Evolutionary conservation across 2,113 vertebrate species (phyloP), one percentile per base, ranked within the genome.

Genomic region (Emydura subglobosa): DNA sequence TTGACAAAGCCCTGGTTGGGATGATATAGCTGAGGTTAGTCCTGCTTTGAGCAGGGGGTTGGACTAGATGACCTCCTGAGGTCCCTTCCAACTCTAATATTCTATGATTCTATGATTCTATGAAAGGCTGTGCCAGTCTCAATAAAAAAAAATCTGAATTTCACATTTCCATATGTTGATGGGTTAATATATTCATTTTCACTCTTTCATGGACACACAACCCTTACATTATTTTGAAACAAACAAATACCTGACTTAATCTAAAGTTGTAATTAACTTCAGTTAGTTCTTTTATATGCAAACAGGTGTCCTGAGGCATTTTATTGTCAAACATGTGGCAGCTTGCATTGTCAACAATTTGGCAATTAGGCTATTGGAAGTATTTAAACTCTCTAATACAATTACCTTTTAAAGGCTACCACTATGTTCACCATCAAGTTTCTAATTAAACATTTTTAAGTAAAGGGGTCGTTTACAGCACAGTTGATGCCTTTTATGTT

Each of bases 331-430:
- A 87, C 93, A 79, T 78, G 89, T 54, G 90, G 95, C 87, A 97
- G 96, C 90, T 96, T 92, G 94, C 82, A 92, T 95, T 96, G 96
- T 89, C 92, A 97, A 97, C 94, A 97, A 96, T 96, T 97, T 97
- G 91, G 89, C 95, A 97, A 96, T 98, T 97, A 97, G 90, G 72
- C 91, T 95, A 96, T 83, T 91, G 83, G 16, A 96, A 97, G 97
- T 97, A 97, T 98, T 97, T 98, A 97, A 97, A 93, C 89, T 97
- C 94, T 97, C 92, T 79, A 94, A 89, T 91, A 96, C 95, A 97
- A 98, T 97, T 97, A 97, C 94, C 89, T 98, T 97, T 95, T 93
- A 97, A 97, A 97, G 93, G 87, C 95, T 97, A 97, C 92, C 89
- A 95, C 89, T 87, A 95, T 94, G 94, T 95, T 98, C 86, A 83